Evolutionary conservation across 2,113 vertebrate genomes (phyloP).

Genomic region (Ailuropoda melanoleuca): DNA sequence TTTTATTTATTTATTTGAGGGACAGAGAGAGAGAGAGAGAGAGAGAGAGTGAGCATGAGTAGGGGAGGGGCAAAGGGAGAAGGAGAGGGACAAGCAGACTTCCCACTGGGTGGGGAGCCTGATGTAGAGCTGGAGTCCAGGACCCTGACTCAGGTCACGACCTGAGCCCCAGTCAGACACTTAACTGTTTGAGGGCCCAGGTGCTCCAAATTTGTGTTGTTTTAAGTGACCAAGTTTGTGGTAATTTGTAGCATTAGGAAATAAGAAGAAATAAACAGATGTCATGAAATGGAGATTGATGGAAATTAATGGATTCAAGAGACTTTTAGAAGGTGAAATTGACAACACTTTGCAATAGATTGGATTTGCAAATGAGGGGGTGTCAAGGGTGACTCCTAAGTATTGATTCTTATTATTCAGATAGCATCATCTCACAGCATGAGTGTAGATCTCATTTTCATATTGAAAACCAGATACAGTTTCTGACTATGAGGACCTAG

Average conservation of each 20-base stretch:
- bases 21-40: background rate
- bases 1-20: background rate
- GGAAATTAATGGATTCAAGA: background rate
- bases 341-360: background rate
- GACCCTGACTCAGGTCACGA: background rate
- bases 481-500: background rate
- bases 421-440: background rate
- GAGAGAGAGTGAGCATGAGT: background rate
- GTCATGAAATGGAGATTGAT: background rate
- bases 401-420: background rate
- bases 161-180: background rate
- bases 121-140: background rate
- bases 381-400: background rate
- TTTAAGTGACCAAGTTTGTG: background rate
- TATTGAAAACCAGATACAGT: background rate
- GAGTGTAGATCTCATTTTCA: background rate
- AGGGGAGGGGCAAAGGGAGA: background rate
- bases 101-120: background rate
- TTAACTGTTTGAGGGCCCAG: background rate
- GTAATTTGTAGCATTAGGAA: background rate
- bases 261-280: background rate
- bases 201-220: background rate
- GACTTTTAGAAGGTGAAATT: background rate
- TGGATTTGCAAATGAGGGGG: background rate
- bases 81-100: too few relatives aligned